A percentile compares a stretch with the other conserved stretches of the same genome.
These are phyloP conservation scores for Machimus rusticus DNA, from an alignment of 2,888 invertebrate species.

Conservation along the genomic window DNA sequence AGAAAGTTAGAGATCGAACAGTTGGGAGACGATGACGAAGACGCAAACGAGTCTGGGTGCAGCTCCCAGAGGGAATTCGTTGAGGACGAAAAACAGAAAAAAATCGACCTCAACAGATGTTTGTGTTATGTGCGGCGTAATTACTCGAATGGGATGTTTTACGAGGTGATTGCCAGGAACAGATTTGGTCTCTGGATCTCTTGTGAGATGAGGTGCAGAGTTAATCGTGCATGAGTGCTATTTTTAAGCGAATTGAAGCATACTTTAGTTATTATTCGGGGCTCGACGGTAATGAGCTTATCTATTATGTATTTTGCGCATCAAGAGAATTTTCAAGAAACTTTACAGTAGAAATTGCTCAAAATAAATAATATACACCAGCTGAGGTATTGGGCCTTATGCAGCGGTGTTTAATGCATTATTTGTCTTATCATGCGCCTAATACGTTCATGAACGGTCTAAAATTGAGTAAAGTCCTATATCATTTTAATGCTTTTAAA, in stretches of 20 bases:
- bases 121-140: not conserved
- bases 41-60: not conserved
- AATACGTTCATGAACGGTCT: too few relatives aligned
- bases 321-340: not conserved
- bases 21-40: not conserved
- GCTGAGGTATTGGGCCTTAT: too few relatives aligned
- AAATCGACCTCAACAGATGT: not conserved
- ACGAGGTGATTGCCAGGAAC: constrained; percentile 21
- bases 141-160: constrained; percentile 18
- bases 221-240: not conserved
- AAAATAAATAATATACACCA: not conserved
- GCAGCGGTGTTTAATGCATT: too few relatives aligned
- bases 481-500: too few relatives aligned
- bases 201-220: not conserved
- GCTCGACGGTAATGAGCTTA: not conserved
- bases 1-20: constrained; percentile 25
- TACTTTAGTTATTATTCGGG: not conserved
- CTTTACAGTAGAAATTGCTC: not conserved
- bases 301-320: not conserved
- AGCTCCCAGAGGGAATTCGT: not conserved
- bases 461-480: too few relatives aligned
- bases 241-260: not conserved
- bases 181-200: not conserved
- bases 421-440: too few relatives aligned
- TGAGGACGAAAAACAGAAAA: not conserved